Evolutionary conservation across 2,797 vertebrate species (phyloP).

Genomic region (Jordanella pulchra): DNA sequence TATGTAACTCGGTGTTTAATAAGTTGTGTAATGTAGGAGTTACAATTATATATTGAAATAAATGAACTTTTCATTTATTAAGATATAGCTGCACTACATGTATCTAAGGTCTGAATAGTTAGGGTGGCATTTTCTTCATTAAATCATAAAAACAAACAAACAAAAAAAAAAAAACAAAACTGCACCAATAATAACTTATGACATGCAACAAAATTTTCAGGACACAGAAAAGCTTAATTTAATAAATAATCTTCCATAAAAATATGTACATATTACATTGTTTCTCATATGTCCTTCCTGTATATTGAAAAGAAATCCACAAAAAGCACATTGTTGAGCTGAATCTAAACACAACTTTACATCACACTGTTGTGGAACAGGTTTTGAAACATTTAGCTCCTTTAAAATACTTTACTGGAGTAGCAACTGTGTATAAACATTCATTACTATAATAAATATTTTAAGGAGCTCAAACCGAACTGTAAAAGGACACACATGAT

Average conservation of each 20-base stretch:
- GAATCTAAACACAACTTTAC: slow-evolving; percentile 19
- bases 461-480: slow-evolving; percentile 28
- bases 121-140: slow-evolving; percentile 7
- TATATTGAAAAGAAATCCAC: slow-evolving; percentile 19
- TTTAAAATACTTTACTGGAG: slow-evolving; percentile 16
- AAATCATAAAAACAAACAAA: too few species aligned
- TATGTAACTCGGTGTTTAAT: not conserved
- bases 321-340: slow-evolving; percentile 14
- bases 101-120: not conserved
- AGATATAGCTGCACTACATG: not conserved
- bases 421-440: slow-evolving; percentile 11
- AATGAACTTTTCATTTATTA: not conserved
- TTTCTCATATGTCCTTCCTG: slow-evolving; percentile 36
- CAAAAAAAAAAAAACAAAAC: too few species aligned
- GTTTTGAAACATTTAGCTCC: slow-evolving; percentile 1
- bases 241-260: slow-evolving; percentile 59
- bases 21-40: not conserved
- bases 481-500: slow-evolving; percentile 72
- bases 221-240: slow-evolving; percentile 37
- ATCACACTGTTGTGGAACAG: slow-evolving; percentile 16
- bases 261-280: slow-evolving; percentile 56
- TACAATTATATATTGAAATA: not conserved
- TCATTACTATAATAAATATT: slow-evolving; percentile 41
- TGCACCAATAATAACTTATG: slow-evolving; percentile 36
- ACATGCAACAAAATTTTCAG: slow-evolving; percentile 26